These are phyloP conservation scores for Rhinopomastus cyanomelas DNA, from an alignment of 2,113 vertebrate genomes.

Conservation along the genomic window DNA sequence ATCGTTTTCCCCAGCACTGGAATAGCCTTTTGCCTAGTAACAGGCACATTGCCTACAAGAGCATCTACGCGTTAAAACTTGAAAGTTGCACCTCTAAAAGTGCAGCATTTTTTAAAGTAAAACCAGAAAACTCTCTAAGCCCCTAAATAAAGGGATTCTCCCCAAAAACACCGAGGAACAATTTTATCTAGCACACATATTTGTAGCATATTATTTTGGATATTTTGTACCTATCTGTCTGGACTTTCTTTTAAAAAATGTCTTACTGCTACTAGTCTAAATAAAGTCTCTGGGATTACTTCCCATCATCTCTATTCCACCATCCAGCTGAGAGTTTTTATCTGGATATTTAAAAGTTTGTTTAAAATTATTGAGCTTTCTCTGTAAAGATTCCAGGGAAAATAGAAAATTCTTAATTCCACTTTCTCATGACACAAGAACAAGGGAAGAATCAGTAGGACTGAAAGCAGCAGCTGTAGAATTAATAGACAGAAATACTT, in stretches of 20 bases:
- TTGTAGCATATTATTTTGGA: constrained; percentile 17
- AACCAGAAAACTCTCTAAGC: not conserved
- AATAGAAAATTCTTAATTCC: not conserved
- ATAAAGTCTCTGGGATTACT: constrained; percentile 9
- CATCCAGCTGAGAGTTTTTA: not conserved
- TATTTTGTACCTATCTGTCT: constrained; percentile 45
- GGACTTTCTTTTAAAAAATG: not conserved
- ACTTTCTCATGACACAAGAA: not conserved
- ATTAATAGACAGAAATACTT: not conserved
- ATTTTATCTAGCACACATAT: not conserved
- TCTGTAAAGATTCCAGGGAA: constrained; percentile 21
- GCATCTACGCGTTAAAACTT: not conserved
- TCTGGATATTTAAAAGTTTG: constrained; percentile 35
- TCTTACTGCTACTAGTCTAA: constrained; percentile 31
- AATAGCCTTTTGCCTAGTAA: constrained; percentile 12
- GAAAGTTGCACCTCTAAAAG: not conserved
- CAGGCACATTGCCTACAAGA: not conserved
- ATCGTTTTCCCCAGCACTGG: not conserved
- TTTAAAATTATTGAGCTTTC: constrained; percentile 40
- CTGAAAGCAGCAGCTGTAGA: not conserved
- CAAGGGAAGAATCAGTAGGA: not conserved
- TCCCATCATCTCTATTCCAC: constrained; percentile 19
- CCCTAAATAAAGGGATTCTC: not conserved
- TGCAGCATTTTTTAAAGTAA: not conserved
- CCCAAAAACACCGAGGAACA: not conserved